phyloP scores from a whole-genome alignment of 2,888 invertebrate species.

The Piscicola geometra region DNA sequence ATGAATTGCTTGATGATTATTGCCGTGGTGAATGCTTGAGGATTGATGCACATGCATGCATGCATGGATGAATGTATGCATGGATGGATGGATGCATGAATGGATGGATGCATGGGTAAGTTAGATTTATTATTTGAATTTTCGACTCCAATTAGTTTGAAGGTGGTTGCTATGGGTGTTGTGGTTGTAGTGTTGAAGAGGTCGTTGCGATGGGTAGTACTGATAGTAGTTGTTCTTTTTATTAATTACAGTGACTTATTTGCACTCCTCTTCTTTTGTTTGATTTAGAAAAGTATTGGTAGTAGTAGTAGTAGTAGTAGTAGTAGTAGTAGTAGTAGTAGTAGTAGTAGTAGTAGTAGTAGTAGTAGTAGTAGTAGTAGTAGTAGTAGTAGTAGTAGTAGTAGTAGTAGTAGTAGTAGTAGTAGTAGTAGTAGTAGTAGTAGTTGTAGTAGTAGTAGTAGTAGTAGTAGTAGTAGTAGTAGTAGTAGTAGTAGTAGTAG shows the following conservation, averaged over 20 bases:
- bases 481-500: slow-evolving; percentile 38
- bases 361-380: slow-evolving; percentile 40
- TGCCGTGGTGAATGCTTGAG: too few relatives aligned
- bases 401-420: slow-evolving; percentile 21
- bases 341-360: slow-evolving; percentile 40
- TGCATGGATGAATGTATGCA: too few relatives aligned
- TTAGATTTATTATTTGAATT: too few relatives aligned
- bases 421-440: slow-evolving; percentile 36
- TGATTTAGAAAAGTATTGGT: slow-evolving; percentile 30
- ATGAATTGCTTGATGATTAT: too few relatives aligned
- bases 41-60: too few relatives aligned
- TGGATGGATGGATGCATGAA: too few relatives aligned
- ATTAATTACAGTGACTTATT: too few relatives aligned
- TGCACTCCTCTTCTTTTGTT: too few relatives aligned
- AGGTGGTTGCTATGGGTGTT: too few relatives aligned
- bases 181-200: neutral
- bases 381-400: slow-evolving; percentile 39
- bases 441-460: slow-evolving; percentile 39
- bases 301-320: slow-evolving; percentile 36
- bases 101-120: too few relatives aligned
- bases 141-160: too few relatives aligned
- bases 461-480: slow-evolving; percentile 40
- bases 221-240: neutral
- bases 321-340: slow-evolving; percentile 39
- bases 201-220: too few relatives aligned